Conservation (phyloP, 2,888 invertebrate species). For the Agrilus biguttatus region DNA sequence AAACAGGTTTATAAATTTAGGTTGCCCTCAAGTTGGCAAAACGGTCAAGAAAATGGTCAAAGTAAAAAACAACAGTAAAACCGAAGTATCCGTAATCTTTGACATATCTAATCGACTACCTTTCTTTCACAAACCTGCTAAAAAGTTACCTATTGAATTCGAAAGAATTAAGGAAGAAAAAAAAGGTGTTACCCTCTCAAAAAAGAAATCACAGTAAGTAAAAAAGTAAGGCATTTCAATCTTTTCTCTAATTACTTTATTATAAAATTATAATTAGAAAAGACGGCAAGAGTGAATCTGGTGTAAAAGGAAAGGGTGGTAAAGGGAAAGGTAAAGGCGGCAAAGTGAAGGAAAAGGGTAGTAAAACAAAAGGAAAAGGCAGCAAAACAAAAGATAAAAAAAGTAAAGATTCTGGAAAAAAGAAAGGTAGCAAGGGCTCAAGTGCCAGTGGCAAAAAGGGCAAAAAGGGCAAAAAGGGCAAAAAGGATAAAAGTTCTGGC, state of each 20-base stretch:
- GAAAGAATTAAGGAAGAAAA: conserved; percentile 7
- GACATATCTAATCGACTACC: conserved; percentile 37
- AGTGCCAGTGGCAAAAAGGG: conserved; percentile 6
- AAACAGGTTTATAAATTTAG: conserved; percentile 30
- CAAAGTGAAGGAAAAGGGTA: conserved; percentile 8
- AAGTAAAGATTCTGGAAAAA: conserved; percentile 4
- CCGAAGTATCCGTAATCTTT: conserved; percentile 38
- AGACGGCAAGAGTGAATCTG: neutral
- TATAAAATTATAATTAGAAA: conserved; percentile 1
- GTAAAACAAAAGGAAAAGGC: conserved; percentile 6
- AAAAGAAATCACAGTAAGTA: neutral
- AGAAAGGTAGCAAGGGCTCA: conserved; percentile 5
- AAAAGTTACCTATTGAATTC: conserved; percentile 15
- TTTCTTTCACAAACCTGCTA: conserved; percentile 11
- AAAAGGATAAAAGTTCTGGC: neutral
- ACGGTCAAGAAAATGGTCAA: conserved; percentile 36
- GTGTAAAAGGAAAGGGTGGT: conserved; percentile 4
- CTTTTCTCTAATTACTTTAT: neutral
- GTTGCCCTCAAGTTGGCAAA: conserved; percentile 31
- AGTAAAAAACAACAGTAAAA: conserved; percentile 43
- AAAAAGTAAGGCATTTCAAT: neutral
- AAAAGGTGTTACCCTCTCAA: neutral
- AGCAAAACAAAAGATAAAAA: conserved; percentile 7
- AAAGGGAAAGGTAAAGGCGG: conserved; percentile 6
- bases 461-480: conserved; percentile 1